Base-by-base conservation (phyloP, 2,113 vertebrate genomes). In the Corydoras maculifer region DNA sequence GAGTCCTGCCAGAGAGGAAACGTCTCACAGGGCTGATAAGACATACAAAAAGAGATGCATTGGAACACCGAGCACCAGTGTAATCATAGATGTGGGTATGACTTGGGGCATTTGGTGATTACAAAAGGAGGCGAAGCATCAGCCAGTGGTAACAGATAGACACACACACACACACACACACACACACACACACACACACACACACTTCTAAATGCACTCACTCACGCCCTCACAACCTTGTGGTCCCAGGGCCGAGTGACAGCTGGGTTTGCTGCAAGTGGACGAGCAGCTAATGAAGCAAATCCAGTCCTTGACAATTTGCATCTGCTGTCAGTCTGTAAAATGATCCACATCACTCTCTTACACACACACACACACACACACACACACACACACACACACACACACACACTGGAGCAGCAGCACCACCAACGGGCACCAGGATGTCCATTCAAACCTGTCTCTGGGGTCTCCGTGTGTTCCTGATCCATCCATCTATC, bases 251-350 rank as follows among this genome's bases (percentile, higher is more conserved):
- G 86, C 81, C 81, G 84, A 84, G 49, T 68, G 81, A 89, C 84
- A 82, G 80, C 82, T 87, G 80, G 8, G 57, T 77, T 76, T 76
- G 79, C 80, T 74, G 78, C 83, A 85, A 82, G 75, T 84, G 87
- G 84, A 82, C 77, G 81, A 83, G 84, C 84, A 90, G 76, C 78
- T 61, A 87, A 85, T 79, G 81, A 88, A 84, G 80, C 48, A 76
- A 86, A 82, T 79, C 77, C 74, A 73, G 82, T 12, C 58, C 72
- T 84, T 80, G 87, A 89, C 86, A 89, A 88, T 83, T 81, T 84
- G 84, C 89, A 89, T 90, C 87, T 88, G 86, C 83, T 88, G 82
- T 82, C 70, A 75, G 81, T 86, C 79, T 80, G 73, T 81, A 86
- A 84, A 82, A 82, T 78, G 82, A 84, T 84, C 84, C 85, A 83